Conservation (phyloP, 2,797 vertebrate genomes). For the Alectoris magna region DNA sequence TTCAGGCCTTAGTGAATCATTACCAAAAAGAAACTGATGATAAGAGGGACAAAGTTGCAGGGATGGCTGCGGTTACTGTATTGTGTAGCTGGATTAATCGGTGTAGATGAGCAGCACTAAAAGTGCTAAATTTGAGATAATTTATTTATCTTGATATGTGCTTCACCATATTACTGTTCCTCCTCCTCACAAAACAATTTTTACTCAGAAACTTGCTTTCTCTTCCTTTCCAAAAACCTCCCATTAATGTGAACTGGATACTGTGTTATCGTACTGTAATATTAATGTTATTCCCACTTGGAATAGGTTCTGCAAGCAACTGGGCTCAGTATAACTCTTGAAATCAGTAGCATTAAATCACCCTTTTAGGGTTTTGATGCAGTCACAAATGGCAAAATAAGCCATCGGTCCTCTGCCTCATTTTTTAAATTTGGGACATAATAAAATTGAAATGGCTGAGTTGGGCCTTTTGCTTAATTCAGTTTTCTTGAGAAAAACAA, state of each 20-base stretch:
- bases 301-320: not conserved
- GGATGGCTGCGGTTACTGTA: not conserved
- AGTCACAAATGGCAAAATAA: not conserved
- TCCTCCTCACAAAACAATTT: not conserved
- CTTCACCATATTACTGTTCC: not conserved
- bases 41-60: not conserved
- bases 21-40: not conserved
- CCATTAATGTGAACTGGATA: not conserved
- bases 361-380: not conserved
- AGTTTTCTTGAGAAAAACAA: not conserved
- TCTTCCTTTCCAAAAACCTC: not conserved
- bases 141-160: not conserved
- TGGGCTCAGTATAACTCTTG: not conserved
- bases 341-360: not conserved
- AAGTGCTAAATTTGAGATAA: not conserved
- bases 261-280: rapidly evolving
- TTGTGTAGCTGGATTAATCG: not conserved
- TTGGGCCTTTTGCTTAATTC: not conserved
- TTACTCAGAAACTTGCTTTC: not conserved
- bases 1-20: not conserved
- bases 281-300: not conserved
- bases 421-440: not conserved
- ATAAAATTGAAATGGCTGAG: not conserved
- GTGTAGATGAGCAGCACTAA: not conserved
- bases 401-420: not conserved